These are phyloP conservation scores for Heliconius melpomene DNA, from an alignment of 1,140 invertebrate genomes.

Conservation along the genomic window DNA sequence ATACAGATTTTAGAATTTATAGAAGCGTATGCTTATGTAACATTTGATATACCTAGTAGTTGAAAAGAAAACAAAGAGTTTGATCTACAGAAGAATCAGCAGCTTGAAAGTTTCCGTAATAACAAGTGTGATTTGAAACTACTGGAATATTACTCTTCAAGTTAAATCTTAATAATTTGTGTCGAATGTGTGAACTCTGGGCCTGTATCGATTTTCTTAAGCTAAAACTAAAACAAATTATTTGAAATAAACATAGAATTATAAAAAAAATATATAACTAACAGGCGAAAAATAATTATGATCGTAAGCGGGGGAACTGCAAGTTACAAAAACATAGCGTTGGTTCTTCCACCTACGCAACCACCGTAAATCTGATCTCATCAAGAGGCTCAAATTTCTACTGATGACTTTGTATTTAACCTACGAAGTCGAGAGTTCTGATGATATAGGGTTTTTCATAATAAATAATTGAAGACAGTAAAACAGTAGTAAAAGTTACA, in stretches of 20 bases:
- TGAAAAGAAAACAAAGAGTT: constrained; percentile 28
- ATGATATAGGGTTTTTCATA: too few relatives aligned
- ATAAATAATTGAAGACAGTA: too few relatives aligned
- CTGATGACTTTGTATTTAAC: too few relatives aligned
- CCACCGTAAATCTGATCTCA: too few relatives aligned
- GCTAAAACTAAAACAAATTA: not conserved
- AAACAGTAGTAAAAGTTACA: too few relatives aligned
- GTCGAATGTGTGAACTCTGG: not conserved
- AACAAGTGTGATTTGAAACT: constrained; percentile 12
- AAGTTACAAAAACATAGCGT: too few relatives aligned
- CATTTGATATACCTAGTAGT: not conserved
- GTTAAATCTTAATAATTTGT: not conserved
- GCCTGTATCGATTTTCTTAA: not conserved
- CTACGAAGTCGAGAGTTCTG: too few relatives aligned
- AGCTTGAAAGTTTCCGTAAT: constrained; percentile 31
- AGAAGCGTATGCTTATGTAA: constrained; percentile 19
- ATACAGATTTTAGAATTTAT: constrained; percentile 20
- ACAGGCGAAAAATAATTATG: too few relatives aligned
- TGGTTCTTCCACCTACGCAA: too few relatives aligned
- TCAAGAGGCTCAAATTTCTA: too few relatives aligned
- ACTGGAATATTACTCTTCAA: constrained; percentile 2
- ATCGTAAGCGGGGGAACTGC: too few relatives aligned
- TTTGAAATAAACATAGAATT: not conserved
- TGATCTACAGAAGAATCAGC: constrained; percentile 26
- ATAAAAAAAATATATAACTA: too few relatives aligned